A percentile compares a stretch with the other conserved stretches of the same genome.
Evolutionary conservation across 1,140 invertebrate species (phyloP).

Genomic region (Ladona fulva): DNA sequence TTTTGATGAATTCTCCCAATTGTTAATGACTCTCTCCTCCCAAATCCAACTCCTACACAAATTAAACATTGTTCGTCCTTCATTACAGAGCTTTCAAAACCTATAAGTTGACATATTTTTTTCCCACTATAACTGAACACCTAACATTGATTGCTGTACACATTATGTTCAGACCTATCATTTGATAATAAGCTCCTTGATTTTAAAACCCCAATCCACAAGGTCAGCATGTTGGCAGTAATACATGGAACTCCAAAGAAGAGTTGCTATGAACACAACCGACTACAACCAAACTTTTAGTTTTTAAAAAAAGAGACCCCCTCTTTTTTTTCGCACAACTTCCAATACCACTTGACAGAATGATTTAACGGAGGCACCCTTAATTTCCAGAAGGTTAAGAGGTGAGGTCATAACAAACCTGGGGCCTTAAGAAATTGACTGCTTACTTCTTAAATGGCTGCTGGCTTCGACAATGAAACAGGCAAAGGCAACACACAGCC

Average conservation of each 20-base stretch:
- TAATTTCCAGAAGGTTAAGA: not conserved
- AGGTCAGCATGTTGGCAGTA: not conserved
- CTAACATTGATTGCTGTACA: not conserved
- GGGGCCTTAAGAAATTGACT: not conserved
- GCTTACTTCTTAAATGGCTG: no score
- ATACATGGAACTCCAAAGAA: not conserved
- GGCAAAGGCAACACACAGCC: not conserved
- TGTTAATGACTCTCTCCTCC: conserved; percentile 7
- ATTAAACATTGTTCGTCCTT: not conserved
- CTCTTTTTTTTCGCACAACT: not conserved
- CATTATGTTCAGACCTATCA: not conserved
- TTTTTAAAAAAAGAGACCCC: not conserved
- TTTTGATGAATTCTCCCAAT: conserved; percentile 5
- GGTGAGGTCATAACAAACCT: not conserved
- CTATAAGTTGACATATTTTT: not conserved
- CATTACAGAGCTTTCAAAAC: conserved; percentile 3
- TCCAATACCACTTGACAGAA: not conserved
- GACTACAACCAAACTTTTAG: not conserved
- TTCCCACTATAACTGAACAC: not conserved
- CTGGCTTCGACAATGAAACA: not conserved
- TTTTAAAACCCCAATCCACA: not conserved
- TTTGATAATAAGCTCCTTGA: not conserved
- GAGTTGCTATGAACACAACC: not conserved
- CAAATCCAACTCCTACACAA: not conserved
- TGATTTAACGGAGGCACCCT: not conserved